Evolutionary conservation across 2,113 vertebrate species (phyloP), one percentile per base, ranked within the genome.

Genomic region (Macquaria ambigua): DNA sequence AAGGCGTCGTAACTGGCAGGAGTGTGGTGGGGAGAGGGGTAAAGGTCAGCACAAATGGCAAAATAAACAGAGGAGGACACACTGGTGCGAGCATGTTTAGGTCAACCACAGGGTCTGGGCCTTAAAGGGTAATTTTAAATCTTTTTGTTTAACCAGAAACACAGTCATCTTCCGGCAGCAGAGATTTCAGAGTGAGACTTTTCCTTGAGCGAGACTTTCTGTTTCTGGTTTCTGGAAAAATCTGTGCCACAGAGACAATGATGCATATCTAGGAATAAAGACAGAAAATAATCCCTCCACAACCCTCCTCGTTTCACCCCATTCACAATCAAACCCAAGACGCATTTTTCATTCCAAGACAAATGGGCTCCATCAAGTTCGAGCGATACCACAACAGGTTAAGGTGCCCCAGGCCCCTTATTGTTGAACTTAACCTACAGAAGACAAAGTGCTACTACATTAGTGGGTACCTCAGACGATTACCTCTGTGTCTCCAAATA

Each of bases 41-140:
- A 87, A 81, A 89, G 93, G 94, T 93, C 92, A 89, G 81, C 46
- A 41, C 66, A 78, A 50, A 87, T 88, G 81, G 66, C 14, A 66
- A 80, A 86, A 74, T 87, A 94, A 92, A 93, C 87, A 89, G 53
- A 86, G 68, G 76, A 77, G 56, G 79, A 52, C 64, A 85, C 59
- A 66, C 62, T 28, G 58, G 37, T 52, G 71, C 3, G 37, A 86
- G 67, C 63, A 61, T 79, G 76, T 74, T 87, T 43, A 74, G 62
- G 77, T 92, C 69, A 86, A 56, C 31, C 74, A 68, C 11, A 39
- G 74, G 63, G 64, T 74, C 72, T 20, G 25, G 46, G 59, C 31
- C 31, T 34, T 34, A 34, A 34, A 34, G 34, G 34, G 34, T 34
- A 2, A 34, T 34, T 34, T 34, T 34, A 34, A 34, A 34, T 34